Conservation (phyloP, 2,113 vertebrate species). For the Oreochromis niloticus region DNA sequence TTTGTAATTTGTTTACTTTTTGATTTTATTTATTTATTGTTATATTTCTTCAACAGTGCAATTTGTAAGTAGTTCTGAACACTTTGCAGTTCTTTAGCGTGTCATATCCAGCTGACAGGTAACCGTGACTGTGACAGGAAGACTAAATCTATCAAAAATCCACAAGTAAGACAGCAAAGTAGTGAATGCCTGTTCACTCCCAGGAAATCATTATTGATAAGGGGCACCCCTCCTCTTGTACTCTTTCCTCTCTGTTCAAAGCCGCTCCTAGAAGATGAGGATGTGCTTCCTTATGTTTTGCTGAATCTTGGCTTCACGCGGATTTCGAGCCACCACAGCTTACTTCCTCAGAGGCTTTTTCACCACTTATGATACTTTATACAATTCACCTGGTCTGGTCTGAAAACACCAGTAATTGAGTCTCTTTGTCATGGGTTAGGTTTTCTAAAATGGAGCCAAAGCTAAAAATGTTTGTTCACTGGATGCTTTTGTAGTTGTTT, state of each 20-base stretch:
- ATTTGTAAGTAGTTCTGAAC: not conserved
- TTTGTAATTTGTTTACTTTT: not conserved
- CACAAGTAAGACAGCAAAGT: not conserved
- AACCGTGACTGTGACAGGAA: not conserved
- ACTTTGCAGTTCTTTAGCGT: rapidly evolving
- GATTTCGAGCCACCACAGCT: not conserved
- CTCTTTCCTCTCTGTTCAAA: not conserved
- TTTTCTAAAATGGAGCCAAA: not conserved
- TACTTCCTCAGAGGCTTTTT: rapidly evolving
- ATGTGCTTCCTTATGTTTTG: rapidly evolving
- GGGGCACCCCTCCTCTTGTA: rapidly evolving
- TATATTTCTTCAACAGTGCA: not conserved
- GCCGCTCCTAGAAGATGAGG: not conserved
- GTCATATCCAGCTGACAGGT: not conserved
- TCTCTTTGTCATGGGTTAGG: not conserved
- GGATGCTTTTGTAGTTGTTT: not conserved
- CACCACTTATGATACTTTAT: not conserved
- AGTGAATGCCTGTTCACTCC: rapidly evolving
- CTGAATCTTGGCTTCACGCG: not conserved
- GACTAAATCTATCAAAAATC: not conserved
- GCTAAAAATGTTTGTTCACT: not conserved
- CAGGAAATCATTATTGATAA: not conserved
- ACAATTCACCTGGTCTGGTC: not conserved
- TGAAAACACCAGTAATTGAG: not conserved
- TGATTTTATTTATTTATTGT: not conserved